Conservation (phyloP, 23 tunicate species). For the Clavelina lepadiformis region DNA sequence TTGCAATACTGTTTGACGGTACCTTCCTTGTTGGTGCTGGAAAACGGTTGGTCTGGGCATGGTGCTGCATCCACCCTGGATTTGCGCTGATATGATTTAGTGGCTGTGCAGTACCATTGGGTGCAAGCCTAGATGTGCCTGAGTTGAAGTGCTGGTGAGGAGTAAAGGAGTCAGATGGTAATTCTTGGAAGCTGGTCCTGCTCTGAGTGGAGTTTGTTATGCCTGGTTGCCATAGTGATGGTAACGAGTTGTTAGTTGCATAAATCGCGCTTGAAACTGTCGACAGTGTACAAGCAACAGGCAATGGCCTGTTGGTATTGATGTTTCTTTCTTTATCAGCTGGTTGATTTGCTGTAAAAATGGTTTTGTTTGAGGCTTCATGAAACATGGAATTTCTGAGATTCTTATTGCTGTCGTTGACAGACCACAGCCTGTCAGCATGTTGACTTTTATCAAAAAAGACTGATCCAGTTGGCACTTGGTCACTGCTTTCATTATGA, state of each 20-base stretch:
- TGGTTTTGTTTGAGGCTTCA: too few relatives aligned
- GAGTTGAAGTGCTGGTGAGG: conserved; percentile 1
- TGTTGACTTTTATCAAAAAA: neutral
- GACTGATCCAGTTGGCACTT: neutral
- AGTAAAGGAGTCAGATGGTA: conserved; percentile 5
- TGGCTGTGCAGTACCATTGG: neutral
- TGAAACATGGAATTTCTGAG: too few relatives aligned
- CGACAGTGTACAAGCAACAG: neutral
- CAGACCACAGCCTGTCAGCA: too few relatives aligned
- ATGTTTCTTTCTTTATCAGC: neutral
- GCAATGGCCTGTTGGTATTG: neutral
- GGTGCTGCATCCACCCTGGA: neutral
- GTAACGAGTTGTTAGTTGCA: neutral
- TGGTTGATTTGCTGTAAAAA: neutral
- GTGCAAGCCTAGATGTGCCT: neutral
- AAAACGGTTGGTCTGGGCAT: too few relatives aligned
- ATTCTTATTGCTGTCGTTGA: too few relatives aligned
- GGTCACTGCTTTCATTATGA: neutral
- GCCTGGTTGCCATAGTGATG: conserved; percentile 36
- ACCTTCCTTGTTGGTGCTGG: too few relatives aligned
- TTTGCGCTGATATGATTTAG: too few relatives aligned
- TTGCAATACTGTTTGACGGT: too few relatives aligned
- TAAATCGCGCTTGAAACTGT: neutral
- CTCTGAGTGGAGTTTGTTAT: neutral
- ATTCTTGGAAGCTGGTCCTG: neutral